Evolutionary conservation across 2,888 invertebrate genomes (phyloP), one percentile per base, ranked within the genome.

Genomic region (Nymphalis c-album): DNA sequence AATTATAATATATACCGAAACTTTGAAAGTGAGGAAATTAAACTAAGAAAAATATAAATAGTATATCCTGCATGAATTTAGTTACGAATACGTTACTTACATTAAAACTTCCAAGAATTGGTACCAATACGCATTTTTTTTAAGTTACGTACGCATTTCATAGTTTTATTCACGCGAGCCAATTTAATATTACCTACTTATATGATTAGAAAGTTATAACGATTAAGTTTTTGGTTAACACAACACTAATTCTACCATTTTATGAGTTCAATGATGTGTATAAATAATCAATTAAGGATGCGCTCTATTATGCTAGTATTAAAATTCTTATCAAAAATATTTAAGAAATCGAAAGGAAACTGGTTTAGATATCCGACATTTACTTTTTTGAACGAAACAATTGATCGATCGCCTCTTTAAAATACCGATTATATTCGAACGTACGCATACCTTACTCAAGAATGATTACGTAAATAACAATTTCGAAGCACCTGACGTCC

Each of bases 231-330:
- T 40, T 31, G 47, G 48, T 58, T 48, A 64, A 58, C 35, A 53
- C 35, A 31, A 53, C 31, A 35, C 45, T 53, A 35, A 63, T 63
- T 51, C 31, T 53, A 60, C 18, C 45, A 46, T 65, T 70, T 64
- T 59, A 65, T 55, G 51, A 68, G 46, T 66, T 22, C 57, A 40
- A 61, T 71, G 60, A 67, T 68, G 60, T 51, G 55, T 46, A 18
- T 47, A 69, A 67, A 68, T 67, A 60, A 16, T 13, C 50, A 47
- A 64, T 57, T 70, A 65, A 71, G 68, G 67, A 64, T 69, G 64
- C 57, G 61, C 31, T 65, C 58, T 63, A 64, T 71, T 68, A 60
- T 40, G 22, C 60, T 45, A 48, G 47, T 47, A 53, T 61, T 62
- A 62, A 53, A 51, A 62, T 64, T 40, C 58, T 64, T 64, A 67